Evolutionary conservation across 2,888 invertebrate genomes (phyloP).

Genomic region (Latheticus oryzae): DNA sequence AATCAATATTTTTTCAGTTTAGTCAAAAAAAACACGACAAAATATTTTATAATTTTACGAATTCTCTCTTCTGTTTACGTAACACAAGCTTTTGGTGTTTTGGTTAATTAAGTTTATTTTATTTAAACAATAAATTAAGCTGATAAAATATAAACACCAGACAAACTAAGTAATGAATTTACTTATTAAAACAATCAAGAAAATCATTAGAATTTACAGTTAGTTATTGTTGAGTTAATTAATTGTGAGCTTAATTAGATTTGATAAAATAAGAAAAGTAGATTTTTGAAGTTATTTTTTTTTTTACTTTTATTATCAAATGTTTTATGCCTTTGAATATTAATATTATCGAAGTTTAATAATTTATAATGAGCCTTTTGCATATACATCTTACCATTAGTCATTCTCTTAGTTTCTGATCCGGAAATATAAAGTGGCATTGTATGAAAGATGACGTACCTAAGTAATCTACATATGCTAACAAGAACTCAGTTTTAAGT

Average conservation of each 20-base stretch:
- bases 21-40: too few species aligned
- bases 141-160: slow-evolving; percentile 8
- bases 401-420: slow-evolving; percentile 25
- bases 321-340: too few species aligned
- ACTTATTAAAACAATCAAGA: too few species aligned
- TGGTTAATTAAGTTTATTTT: slow-evolving; percentile 10
- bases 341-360: neutral
- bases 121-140: slow-evolving; percentile 4
- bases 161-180: too few species aligned
- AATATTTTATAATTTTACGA: too few species aligned
- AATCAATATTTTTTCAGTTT: too few species aligned
- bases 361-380: slow-evolving; percentile 18
- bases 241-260: too few species aligned
- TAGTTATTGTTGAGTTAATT: too few species aligned
- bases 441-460: slow-evolving; percentile 41
- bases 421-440: slow-evolving; percentile 32
- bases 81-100: slow-evolving; percentile 7
- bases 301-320: too few species aligned
- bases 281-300: too few species aligned
- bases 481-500: slow-evolving; percentile 36
- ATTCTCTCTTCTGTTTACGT: slow-evolving; percentile 3
- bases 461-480: slow-evolving; percentile 36
- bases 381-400: slow-evolving; percentile 17
- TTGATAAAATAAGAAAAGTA: too few species aligned
- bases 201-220: too few species aligned